Evolutionary conservation across 2,888 invertebrate species (phyloP), one percentile per base, ranked within the genome.

Genomic region (Pristionchus mayeri): DNA sequence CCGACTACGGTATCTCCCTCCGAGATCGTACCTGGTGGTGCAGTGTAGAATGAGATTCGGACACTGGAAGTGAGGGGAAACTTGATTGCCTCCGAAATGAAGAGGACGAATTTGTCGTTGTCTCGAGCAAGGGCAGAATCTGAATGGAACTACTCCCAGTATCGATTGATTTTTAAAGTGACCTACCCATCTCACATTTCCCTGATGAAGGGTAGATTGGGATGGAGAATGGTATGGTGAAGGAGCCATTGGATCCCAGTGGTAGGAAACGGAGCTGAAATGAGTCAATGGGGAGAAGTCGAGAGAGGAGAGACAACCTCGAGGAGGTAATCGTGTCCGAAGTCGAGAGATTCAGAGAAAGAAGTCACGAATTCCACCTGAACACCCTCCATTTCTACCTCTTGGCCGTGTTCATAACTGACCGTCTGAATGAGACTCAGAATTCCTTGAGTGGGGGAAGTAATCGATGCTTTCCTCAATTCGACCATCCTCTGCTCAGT

Each of bases 51-150:
- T 16, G 21, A 9, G 34, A 63, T 34, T 0, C 11, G 34, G 9
- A 63, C 60, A 16, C 16, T 16, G 30, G 60, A 27, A 27, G 30
- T 63, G 7, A 63, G 27, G 3, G 60, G 60, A 3, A 30, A 63
- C 13, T 63, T 63, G 11, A 3, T 63, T 30, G 34, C 16, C 27
- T 63, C 60, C 21, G 60, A 63, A 13, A 63, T n/a, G 34, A 16
- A 63, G 60, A 63, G 37, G 21, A 18, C n/a, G 11, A n/a, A 71
- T n/a, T 71, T 71, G n/a, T 71, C 71, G 11, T 71, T 71, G 37
- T 71, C 71, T 2, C n/a, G 71, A 40, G 71, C 71, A 7, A 71
- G 71, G 4, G 71, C 13, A 13, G 71, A 71, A 16, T 63, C 60
- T 63, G 30, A 27, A 63, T 11, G 1, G 13, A 63, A 7, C 18